Evolutionary conservation across 2,113 vertebrate species (phyloP), one percentile per base, ranked within the genome.

Genomic region (Petroica traversi): DNA sequence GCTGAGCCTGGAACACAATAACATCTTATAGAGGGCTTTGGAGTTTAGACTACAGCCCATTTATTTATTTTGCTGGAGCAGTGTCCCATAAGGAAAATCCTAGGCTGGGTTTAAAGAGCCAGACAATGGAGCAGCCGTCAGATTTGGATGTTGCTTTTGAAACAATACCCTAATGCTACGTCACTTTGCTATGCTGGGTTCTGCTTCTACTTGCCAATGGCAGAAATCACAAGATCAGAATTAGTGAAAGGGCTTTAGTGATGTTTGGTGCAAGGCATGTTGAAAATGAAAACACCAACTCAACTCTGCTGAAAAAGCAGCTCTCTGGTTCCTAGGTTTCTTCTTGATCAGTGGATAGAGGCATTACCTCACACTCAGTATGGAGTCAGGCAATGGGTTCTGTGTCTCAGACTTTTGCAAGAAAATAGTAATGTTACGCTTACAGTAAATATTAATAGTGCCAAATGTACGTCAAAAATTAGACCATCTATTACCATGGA

Each of bases 111-210:
- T 97, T 95, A 91, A 88, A 97, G 71, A 95, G 45, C 48, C 91
- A 88, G 77, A 91, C 92, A 95, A 92, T 81, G 68, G 59, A 96
- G 72, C 93, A 96, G 90, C 92, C 3, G 40, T 93, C 88, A 90
- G 92, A 93, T 94, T 94, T 95, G 88, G 88, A 95, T 94, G 93
- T 96, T 97, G 88, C 93, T 95, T 96, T 96, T 96, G 88, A 88
- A 96, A 96, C 75, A 97, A 96, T 95, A 89, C 88, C 58, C 94
- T 93, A 87, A 77, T 76, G 83, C 57, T 87, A 90, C 86, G 96
- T 82, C 79, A 94, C 85, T 97, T 95, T 95, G 87, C 67, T 96
- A 89, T 95, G 75, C 64, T 97, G 82, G 71, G 51, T 79, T 96
- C 57, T 93, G 68, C 71, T 73, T 85, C 95, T 93, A 40, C 22